Evolutionary conservation across 2,113 vertebrate genomes (phyloP).

Genomic region (Trochalopteron elliotii): DNA sequence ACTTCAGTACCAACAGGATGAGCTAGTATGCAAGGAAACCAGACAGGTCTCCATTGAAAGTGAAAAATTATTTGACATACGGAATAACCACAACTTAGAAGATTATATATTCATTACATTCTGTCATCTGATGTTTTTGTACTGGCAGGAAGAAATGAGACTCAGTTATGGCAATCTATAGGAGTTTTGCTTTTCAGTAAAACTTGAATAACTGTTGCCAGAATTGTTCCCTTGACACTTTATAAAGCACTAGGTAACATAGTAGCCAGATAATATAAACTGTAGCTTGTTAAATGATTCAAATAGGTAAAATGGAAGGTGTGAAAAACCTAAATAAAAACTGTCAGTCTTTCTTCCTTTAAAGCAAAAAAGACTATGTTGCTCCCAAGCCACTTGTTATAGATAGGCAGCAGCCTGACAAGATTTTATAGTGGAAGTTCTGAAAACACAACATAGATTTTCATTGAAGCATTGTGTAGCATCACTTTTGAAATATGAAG

Average conservation of each 20-base stretch:
- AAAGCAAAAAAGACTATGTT: background rate
- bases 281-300: background rate
- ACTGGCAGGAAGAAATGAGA: background rate
- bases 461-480: background rate
- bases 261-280: background rate
- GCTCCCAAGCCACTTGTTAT: background rate
- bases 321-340: background rate
- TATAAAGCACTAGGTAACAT: background rate
- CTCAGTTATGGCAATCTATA: background rate
- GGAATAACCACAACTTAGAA: background rate
- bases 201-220: background rate
- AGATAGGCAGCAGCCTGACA: background rate
- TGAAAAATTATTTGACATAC: background rate
- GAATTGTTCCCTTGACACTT: background rate
- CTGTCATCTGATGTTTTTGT: background rate
- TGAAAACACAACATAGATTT: background rate
- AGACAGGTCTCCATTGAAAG: background rate
- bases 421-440: background rate
- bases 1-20: background rate
- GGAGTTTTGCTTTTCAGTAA: background rate
- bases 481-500: background rate
- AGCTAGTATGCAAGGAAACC: background rate
- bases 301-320: background rate
- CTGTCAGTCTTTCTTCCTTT: background rate
- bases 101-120: background rate